Evolutionary conservation across 2,888 invertebrate species (phyloP), one percentile per base, ranked within the genome.

Genomic region (Amblyteles armatorius): DNA sequence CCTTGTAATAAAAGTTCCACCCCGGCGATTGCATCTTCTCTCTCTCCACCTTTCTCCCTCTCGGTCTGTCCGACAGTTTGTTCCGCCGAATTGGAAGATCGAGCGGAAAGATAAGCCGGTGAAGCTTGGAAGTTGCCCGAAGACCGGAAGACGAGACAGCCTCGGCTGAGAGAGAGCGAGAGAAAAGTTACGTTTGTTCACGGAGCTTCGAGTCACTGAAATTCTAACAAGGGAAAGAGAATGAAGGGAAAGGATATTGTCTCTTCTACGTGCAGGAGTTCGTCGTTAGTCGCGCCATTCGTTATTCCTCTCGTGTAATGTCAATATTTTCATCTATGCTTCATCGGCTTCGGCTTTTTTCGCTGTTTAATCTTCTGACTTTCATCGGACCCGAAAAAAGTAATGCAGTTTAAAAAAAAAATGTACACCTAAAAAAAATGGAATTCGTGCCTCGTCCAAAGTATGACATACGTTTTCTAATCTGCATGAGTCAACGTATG

Each of bases 91-190:
- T 87, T 84, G 76, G 84, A 72, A 88, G 89, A 90, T 90, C 87
- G 86, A 88, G 87, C 87, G 84, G 86, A 85, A 83, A 85, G 89
- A 90, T 90, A 90, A 90, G 82, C 79, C 86, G 77, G 73, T 68
- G 86, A 88, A 88, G 87, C 87, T 88, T 87, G 81, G 79, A 83
- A 82, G 82, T 82, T 78, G 85, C 82, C 76, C 60, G 79, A 82
- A 85, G 78, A 83, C 79, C 83, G 83, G 69, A 76, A 77, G 72
- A 67, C 76, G 76, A 83, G 71, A 79, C 74, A 72, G 57, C 63
- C 71, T 63, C 55, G 33, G 72, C 65, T 29, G 68, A 78, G 33
- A 72, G 68, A 36, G 60, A 50, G 19, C 57, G 26, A 68, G 26
- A 57, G 19, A 79, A 72, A 55, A 44, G 76, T 72, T 73, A 76